A percentile compares a stretch with the other conserved stretches of the same genome.
Evolutionary conservation across 2,113 vertebrate species (phyloP).

Genomic region (Motacilla tschutschensis): DNA sequence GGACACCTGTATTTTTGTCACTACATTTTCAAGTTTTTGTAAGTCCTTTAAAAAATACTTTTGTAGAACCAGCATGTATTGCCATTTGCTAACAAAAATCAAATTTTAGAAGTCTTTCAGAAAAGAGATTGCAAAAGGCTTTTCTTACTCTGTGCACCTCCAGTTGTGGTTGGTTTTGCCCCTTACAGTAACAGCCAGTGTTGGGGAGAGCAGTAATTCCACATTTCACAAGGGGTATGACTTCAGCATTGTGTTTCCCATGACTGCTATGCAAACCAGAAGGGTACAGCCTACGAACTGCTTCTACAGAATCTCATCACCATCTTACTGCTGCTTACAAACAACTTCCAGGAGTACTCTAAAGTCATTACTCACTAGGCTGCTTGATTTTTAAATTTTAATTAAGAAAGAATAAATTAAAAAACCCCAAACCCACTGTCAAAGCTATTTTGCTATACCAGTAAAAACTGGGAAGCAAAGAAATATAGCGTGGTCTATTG

Average conservation of each 20-base stretch:
- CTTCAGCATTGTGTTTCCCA: background rate
- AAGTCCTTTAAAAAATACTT: background rate
- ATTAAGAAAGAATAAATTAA: background rate
- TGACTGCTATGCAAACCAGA: background rate
- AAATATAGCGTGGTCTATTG: background rate
- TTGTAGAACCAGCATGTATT: background rate
- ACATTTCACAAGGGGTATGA: background rate
- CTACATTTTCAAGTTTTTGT: background rate
- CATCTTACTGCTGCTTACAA: background rate
- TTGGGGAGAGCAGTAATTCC: background rate
- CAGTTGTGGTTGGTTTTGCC: background rate
- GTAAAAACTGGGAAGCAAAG: background rate
- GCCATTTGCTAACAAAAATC: background rate
- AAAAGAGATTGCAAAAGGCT: background rate
- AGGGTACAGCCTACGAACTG: background rate
- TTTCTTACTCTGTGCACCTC: background rate
- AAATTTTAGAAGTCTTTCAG: background rate
- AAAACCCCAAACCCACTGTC: fast-evolving
- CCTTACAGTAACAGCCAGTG: background rate
- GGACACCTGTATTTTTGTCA: background rate
- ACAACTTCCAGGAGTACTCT: background rate
- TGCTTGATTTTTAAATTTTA: background rate
- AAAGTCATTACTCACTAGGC: background rate
- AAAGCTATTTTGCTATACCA: background rate
- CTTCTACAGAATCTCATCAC: background rate